phyloP scores from a whole-genome alignment of 2,113 vertebrate genomes.

The Bolborhynchus lineola region DNA sequence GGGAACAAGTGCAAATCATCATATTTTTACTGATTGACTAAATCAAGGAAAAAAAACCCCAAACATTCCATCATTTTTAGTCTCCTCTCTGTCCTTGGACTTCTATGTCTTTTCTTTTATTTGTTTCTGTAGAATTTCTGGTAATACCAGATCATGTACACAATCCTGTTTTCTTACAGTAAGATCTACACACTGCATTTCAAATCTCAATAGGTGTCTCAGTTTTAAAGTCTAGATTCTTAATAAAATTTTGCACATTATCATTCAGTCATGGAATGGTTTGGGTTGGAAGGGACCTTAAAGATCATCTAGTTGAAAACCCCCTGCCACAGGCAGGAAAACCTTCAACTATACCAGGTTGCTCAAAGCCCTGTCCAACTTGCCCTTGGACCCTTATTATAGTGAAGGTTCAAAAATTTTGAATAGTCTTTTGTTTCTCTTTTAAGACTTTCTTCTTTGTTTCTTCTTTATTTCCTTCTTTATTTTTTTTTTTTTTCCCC shows the following conservation, averaged over 20 bases:
- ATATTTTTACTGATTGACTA: background rate
- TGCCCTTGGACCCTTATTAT: background rate
- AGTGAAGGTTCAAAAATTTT: background rate
- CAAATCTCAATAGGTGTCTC: background rate
- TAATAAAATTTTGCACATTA: background rate
- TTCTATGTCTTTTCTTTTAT: background rate
- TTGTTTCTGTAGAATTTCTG: background rate
- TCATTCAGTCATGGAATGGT: background rate
- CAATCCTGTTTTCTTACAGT: background rate
- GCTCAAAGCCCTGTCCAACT: background rate
- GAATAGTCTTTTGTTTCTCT: background rate
- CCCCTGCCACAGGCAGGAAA: background rate
- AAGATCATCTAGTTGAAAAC: background rate
- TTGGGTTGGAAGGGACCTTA: background rate
- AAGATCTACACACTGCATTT: background rate
- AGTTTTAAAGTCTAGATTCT: background rate
- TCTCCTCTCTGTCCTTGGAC: background rate
- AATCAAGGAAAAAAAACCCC: rapidly evolving
- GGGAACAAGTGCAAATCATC: background rate
- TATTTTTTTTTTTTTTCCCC: no score
- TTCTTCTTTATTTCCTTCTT: background rate
- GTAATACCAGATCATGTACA: background rate
- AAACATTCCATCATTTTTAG: background rate
- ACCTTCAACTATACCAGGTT: background rate
- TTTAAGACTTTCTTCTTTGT: background rate